Evolutionary conservation across 2,113 vertebrate genomes (phyloP).

Genomic region (mouse (Mus musculus)): DNA sequence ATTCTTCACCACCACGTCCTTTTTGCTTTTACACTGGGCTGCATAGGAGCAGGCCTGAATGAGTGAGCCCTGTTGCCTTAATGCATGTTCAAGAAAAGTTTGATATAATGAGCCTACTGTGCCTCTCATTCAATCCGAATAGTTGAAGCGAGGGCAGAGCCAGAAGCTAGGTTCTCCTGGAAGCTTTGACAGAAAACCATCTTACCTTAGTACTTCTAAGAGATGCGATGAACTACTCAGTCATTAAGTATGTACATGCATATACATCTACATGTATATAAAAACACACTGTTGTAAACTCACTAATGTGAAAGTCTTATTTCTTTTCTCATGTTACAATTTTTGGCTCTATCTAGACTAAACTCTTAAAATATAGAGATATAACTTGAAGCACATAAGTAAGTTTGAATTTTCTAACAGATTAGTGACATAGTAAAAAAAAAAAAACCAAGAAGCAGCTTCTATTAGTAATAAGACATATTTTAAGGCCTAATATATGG

Average conservation of each 20-base stretch:
- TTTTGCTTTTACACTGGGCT: not conserved
- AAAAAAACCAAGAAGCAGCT: not conserved
- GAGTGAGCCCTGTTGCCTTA: not conserved
- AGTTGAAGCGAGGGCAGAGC: not conserved
- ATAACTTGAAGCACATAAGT: not conserved
- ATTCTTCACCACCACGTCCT: not conserved
- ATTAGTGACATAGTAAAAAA: not conserved
- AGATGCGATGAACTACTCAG: not conserved
- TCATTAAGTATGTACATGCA: not conserved
- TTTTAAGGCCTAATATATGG: not conserved
- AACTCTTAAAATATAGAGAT: not conserved
- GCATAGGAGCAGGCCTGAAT: not conserved
- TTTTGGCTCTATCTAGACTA: not conserved
- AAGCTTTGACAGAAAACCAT: not conserved
- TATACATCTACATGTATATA: no score
- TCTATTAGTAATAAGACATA: not conserved
- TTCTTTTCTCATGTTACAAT: not conserved
- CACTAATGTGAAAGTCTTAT: not conserved
- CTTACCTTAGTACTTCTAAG: not conserved
- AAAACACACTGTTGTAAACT: not conserved
- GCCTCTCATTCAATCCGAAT: not conserved
- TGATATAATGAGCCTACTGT: not conserved
- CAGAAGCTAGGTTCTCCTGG: not conserved
- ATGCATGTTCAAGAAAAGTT: not conserved
- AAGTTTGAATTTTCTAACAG: slow-evolving; percentile 27